These are phyloP conservation scores for Gadus chalcogrammus DNA, from an alignment of 2,113 vertebrate species.

Conservation along the genomic window DNA sequence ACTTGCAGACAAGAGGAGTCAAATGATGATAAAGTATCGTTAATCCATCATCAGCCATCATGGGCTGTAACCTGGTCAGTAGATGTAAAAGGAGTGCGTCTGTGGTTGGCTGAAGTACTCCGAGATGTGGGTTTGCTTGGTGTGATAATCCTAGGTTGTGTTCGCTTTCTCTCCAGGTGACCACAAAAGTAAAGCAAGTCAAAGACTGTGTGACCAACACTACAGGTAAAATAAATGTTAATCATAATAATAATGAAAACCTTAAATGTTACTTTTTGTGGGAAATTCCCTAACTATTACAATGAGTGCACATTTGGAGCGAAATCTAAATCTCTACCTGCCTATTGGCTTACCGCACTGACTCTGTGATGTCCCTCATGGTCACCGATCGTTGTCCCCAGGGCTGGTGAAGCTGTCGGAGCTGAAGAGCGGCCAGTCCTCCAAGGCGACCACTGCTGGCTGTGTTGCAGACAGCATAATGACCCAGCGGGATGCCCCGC, in stretches of 20 bases:
- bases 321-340: too few relatives aligned
- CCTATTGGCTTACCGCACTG: not conserved
- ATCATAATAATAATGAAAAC: not conserved
- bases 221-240: conserved; percentile 72
- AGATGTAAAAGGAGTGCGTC: too few relatives aligned
- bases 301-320: too few relatives aligned
- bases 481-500: too few relatives aligned
- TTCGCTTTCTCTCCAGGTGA: conserved; percentile 76
- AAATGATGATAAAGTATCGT: not conserved
- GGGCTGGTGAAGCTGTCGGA: conserved; percentile 84
- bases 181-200: conserved; percentile 87
- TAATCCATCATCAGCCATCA: too few relatives aligned
- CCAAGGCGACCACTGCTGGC: conserved; percentile 18
- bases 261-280: too few relatives aligned
- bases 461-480: conserved; percentile 68
- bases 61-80: too few relatives aligned
- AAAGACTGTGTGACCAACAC: conserved; percentile 82
- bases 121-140: too few relatives aligned
- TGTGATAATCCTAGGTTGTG: not conserved
- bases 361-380: too few relatives aligned
- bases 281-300: too few relatives aligned
- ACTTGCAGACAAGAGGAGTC: not conserved
- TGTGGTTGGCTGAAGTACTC: too few relatives aligned
- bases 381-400: conserved; percentile 37
- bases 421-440: conserved; percentile 64